These are phyloP conservation scores for Oligia fasciuncula DNA, from an alignment of 2,888 invertebrate genomes.

Conservation along the genomic window DNA sequence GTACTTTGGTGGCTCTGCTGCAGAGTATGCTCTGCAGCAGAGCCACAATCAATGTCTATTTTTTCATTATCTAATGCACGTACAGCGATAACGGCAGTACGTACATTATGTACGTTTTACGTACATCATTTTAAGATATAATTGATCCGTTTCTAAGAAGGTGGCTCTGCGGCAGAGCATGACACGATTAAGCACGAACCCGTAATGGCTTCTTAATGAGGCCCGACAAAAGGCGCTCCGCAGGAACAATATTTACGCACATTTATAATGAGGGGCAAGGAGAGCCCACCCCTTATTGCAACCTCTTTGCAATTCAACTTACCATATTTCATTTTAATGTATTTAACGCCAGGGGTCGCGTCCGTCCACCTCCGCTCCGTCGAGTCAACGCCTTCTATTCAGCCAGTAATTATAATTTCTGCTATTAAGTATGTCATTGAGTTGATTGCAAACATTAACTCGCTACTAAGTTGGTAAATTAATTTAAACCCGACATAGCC, in stretches of 20 bases:
- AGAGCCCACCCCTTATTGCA: slow-evolving; percentile 56
- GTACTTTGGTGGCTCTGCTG: too few species aligned
- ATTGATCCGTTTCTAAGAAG: too few species aligned
- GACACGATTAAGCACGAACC: slow-evolving; percentile 70
- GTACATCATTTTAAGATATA: too few species aligned
- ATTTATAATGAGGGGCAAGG: slow-evolving; percentile 79
- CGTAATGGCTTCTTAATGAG: slow-evolving; percentile 85
- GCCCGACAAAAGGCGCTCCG: slow-evolving; percentile 74
- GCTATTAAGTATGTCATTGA: slow-evolving; percentile 63
- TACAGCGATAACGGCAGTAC: too few species aligned
- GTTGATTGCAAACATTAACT: slow-evolving; percentile 61
- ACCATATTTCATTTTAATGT: slow-evolving; percentile 81
- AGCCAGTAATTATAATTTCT: slow-evolving; percentile 64
- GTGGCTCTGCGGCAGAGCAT: too few species aligned
- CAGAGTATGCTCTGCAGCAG: too few species aligned
- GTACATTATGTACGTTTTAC: too few species aligned
- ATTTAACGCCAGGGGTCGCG: slow-evolving; percentile 46
- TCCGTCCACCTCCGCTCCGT: background rate
- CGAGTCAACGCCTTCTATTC: slow-evolving; percentile 40
- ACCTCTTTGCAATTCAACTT: slow-evolving; percentile 71
- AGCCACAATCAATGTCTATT: too few species aligned
- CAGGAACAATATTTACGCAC: slow-evolving; percentile 81
- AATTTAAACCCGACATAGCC: slow-evolving; percentile 61
- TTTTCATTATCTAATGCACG: too few species aligned
- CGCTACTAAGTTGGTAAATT: slow-evolving; percentile 43